phyloP scores from a whole-genome alignment of 1,140 invertebrate species.

The Hylaeus anthracinus region DNA sequence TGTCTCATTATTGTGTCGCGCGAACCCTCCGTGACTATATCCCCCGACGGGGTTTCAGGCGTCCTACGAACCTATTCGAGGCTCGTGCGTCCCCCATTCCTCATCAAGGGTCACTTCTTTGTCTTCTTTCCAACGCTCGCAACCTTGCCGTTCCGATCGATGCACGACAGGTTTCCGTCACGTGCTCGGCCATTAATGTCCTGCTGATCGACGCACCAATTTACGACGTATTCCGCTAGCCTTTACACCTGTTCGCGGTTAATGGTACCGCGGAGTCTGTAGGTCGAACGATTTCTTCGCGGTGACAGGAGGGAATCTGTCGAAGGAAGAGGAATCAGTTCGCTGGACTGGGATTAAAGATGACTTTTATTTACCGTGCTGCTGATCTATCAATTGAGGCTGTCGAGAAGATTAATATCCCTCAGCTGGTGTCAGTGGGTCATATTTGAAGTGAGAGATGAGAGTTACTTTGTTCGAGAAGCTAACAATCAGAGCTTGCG shows the following conservation, averaged over 20 bases:
- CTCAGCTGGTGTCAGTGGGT: no score
- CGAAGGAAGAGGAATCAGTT: background rate
- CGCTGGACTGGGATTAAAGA: background rate
- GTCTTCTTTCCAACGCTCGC: constrained; percentile 20
- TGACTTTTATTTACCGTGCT: background rate
- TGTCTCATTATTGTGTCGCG: constrained; percentile 34
- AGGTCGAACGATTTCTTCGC: background rate
- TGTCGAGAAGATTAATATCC: no score
- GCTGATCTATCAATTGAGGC: background rate
- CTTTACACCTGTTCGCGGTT: background rate
- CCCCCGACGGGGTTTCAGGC: constrained; percentile 49
- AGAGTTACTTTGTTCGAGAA: no score
- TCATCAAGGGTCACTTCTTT: constrained; percentile 49
- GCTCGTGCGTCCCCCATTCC: background rate
- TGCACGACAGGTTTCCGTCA: constrained; percentile 40
- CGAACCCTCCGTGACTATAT: constrained; percentile 23
- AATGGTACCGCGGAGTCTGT: background rate
- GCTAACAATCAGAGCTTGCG: no score
- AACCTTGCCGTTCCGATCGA: constrained; percentile 24
- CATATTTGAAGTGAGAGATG: no score
- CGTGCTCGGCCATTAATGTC: constrained; percentile 27
- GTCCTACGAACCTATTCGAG: constrained; percentile 22
- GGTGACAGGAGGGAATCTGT: background rate
- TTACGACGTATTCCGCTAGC: background rate
- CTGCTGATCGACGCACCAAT: background rate